Base-by-base conservation (phyloP, 2,888 invertebrate genomes). In the Petrolisthes manimaculis region DNA sequence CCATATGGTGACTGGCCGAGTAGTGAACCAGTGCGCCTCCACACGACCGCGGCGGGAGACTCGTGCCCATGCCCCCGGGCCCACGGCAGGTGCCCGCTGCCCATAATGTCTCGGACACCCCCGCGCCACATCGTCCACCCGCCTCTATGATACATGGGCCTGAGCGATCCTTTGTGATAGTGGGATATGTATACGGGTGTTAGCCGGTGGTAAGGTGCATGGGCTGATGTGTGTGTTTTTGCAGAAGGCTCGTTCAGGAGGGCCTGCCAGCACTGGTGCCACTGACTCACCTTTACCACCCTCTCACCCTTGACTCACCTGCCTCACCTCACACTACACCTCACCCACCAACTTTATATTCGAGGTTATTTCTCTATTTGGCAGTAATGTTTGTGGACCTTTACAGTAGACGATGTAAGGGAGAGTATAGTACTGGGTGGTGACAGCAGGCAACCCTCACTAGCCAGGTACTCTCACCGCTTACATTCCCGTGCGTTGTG, bases 41-140 rank as follows among this genome's bases (percentile, higher is more conserved):
- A 69, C 69, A 51, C 81, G 88, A 54, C 84, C 81, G 71, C 84
- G 53, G 74, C 83, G 54, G 75, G 81, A 84, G 88, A 84, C 88
- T 84, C 88, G 88, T 88, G 88, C 88, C 88, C 88, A 81, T 88
- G 80, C 84, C 88, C 88, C 74, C 75, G 71, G 88, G 88, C 81
- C 51, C 56, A 74, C 75, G 77, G 88, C 88, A 88, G 84, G 88
- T 88, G 88, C 81, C 56, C 67, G 37, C 18, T 21, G 84, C 81
- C 88, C 88, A 88, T 84, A 88, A 67, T 88, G 88, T 88, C 88
- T 88, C 88, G 88, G 88, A 88, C 88, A 82, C 54, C 77, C 69
- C 69, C 55, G 80, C 80, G 61, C 55, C 77, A 81, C 61, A 88
- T 88, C 88, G 88, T 88, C 74, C 88, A 74, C 14, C 37, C 71